These are phyloP conservation scores for Alectoris magna DNA, from an alignment of 2,797 vertebrate genomes.

Conservation along the genomic window DNA sequence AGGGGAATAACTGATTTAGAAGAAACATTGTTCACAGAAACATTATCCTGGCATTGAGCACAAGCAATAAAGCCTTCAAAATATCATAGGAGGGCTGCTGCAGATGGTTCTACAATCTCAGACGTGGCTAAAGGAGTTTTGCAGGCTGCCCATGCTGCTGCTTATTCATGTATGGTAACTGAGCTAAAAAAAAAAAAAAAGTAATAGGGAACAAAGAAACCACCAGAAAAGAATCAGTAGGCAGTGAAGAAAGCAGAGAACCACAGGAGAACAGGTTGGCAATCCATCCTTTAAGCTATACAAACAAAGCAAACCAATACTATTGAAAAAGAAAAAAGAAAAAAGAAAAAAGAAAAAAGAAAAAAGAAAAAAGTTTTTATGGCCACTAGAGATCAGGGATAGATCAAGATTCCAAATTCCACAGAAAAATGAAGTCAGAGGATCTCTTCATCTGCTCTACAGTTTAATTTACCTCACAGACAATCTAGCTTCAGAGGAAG, in stretches of 20 bases:
- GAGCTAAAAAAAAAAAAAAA: not conserved
- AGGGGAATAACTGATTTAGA: not conserved
- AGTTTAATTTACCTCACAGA: not conserved
- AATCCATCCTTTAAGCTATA: not conserved
- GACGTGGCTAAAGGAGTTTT: not conserved
- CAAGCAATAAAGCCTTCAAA: not conserved
- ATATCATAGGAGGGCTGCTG: not conserved
- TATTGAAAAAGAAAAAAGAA: not conserved
- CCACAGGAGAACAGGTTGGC: not conserved
- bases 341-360: not conserved
- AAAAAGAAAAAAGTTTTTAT: not conserved
- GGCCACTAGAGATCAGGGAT: not conserved
- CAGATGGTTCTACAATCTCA: not conserved
- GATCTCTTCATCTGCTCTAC: not conserved
- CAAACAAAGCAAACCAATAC: not conserved
- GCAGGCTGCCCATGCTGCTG: not conserved
- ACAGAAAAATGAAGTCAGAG: not conserved
- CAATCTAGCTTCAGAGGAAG: not conserved
- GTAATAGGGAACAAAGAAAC: not conserved
- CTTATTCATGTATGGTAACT: not conserved
- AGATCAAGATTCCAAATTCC: not conserved
- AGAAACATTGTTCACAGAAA: not conserved
- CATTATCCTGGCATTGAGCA: not conserved
- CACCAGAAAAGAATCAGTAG: not conserved
- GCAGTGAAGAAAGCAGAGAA: not conserved